These are phyloP conservation scores for Epinotia nisella DNA, from an alignment of 2,888 invertebrate genomes.

Conservation along the genomic window DNA sequence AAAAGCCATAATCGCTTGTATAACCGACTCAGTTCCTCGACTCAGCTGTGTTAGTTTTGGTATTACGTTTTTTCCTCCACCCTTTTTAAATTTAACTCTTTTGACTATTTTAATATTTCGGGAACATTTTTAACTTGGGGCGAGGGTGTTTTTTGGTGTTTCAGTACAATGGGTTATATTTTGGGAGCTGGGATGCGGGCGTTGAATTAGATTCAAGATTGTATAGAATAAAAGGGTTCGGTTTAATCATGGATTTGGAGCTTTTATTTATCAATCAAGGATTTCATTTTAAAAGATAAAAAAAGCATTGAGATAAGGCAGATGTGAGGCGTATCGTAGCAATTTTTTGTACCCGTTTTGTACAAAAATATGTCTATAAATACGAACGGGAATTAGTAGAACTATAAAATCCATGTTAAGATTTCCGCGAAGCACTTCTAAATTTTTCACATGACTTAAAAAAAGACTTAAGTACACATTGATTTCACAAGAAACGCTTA, in stretches of 20 bases:
- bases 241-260: constrained; percentile 54
- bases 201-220: constrained; percentile 54
- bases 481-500: constrained; percentile 5
- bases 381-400: neutral
- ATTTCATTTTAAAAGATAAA: constrained; percentile 36
- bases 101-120: constrained; percentile 84
- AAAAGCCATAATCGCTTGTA: constrained; percentile 50
- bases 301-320: constrained; percentile 25
- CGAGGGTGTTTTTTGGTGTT: constrained; percentile 70
- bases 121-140: constrained; percentile 76
- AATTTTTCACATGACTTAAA: neutral
- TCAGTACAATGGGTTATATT: constrained; percentile 70
- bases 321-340: neutral
- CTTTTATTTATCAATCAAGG: constrained; percentile 39
- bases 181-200: constrained; percentile 69
- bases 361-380: neutral
- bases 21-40: constrained; percentile 60
- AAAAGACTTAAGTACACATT: neutral
- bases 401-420: neutral
- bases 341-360: neutral
- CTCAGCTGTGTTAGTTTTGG: constrained; percentile 82
- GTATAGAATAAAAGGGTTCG: constrained; percentile 56
- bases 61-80: constrained; percentile 72
- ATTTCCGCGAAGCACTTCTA: neutral
- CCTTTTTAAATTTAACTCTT: constrained; percentile 84